Conservation (phyloP, 2,797 vertebrate species). For the Luscinia megarhynchos region DNA sequence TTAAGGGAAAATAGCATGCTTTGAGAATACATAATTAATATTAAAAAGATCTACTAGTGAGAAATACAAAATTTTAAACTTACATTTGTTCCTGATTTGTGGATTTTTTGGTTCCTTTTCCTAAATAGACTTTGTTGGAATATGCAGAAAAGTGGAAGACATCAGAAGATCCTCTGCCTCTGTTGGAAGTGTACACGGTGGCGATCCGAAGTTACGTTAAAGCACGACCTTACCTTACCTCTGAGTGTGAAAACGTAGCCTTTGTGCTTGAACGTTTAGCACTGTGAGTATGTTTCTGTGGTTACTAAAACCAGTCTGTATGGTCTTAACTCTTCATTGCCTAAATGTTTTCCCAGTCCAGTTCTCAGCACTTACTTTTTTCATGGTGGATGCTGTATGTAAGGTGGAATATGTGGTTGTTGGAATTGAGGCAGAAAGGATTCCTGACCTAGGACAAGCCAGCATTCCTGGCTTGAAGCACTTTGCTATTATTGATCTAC, state of each 20-base stretch:
- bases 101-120: slow-evolving; percentile 17
- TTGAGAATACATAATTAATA: not conserved
- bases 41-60: not conserved
- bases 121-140: slow-evolving; percentile 87
- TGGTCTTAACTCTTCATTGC: not conserved
- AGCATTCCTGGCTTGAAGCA: not conserved
- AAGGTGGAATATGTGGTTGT: not conserved
- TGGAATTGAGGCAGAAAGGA: not conserved
- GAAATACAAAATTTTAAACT: not conserved
- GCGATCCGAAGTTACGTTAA: slow-evolving; percentile 90
- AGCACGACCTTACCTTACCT: slow-evolving; percentile 86
- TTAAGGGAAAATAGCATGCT: not conserved
- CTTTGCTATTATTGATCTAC: not conserved
- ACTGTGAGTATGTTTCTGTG: slow-evolving; percentile 86
- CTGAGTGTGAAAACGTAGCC: slow-evolving; percentile 90
- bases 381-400: not conserved
- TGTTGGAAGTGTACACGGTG: slow-evolving; percentile 90
- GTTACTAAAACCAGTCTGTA: not conserved
- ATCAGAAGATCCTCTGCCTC: slow-evolving; percentile 88
- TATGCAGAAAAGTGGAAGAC: slow-evolving; percentile 90
- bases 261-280: slow-evolving; percentile 92
- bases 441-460: not conserved
- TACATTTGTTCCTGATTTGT: not conserved
- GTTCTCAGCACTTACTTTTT: not conserved
- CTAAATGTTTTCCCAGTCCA: not conserved